A percentile compares a stretch with the other conserved stretches of the same genome.
Evolutionary conservation across 2,113 vertebrate species (phyloP).

Genomic region (Nothoprocta pentlandii): DNA sequence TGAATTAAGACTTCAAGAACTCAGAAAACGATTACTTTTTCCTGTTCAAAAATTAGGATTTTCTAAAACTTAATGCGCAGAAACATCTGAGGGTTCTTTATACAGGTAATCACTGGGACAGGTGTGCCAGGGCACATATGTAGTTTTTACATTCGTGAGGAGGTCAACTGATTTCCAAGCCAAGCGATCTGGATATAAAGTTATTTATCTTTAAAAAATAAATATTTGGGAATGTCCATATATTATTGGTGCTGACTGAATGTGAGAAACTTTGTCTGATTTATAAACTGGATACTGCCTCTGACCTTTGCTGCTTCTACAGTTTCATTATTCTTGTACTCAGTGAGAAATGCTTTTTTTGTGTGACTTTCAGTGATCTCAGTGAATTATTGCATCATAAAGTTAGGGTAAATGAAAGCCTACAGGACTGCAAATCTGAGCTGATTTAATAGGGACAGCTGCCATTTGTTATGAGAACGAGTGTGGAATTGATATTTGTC

Average conservation of each 20-base stretch:
- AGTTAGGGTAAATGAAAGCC: background rate
- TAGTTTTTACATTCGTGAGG: fast-evolving
- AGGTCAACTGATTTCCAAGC: background rate
- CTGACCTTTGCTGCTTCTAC: background rate
- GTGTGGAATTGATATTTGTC: background rate
- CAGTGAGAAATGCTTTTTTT: background rate
- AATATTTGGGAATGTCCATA: background rate
- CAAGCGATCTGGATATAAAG: background rate
- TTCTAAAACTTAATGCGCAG: background rate
- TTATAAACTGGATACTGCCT: background rate
- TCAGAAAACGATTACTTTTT: background rate
- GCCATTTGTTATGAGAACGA: background rate
- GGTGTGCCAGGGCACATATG: fast-evolving
- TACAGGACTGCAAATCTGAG: slow-evolving; percentile 4
- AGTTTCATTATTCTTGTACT: background rate
- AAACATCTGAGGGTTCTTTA: background rate
- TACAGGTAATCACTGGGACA: background rate
- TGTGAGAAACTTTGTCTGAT: background rate
- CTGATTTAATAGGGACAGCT: slow-evolving; percentile 31
- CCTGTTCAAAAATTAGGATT: too few relatives aligned
- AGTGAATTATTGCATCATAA: slow-evolving; percentile 42
- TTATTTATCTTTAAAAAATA: background rate
- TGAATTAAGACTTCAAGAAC: background rate
- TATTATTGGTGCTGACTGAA: slow-evolving; percentile 7
- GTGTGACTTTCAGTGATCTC: background rate